A percentile compares a stretch with the other conserved stretches of the same genome.
phyloP scores from a whole-genome alignment of 2,113 vertebrate species.

The Ia io region DNA sequence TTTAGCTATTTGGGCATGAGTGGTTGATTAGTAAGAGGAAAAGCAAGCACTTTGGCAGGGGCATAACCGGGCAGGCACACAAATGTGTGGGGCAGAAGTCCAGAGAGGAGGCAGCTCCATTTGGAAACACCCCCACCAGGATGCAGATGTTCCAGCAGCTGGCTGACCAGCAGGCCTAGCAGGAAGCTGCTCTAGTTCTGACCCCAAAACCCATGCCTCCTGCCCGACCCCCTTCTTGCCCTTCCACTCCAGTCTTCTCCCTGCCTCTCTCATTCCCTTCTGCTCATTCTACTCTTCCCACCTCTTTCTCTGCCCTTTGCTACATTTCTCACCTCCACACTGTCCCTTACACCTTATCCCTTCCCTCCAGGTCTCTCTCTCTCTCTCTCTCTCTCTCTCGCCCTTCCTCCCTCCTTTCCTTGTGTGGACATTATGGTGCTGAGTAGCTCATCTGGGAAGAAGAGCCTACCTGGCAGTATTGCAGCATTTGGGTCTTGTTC shows the following conservation, averaged over 20 bases:
- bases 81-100: background rate
- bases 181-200: slow-evolving; percentile 36
- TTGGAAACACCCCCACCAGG: slow-evolving; percentile 75
- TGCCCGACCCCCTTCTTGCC: background rate
- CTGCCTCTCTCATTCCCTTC: background rate
- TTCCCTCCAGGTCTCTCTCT: background rate
- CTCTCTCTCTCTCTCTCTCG: background rate
- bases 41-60: background rate
- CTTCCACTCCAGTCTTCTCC: background rate
- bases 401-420: background rate
- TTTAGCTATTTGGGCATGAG: slow-evolving; percentile 16
- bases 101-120: slow-evolving; percentile 54
- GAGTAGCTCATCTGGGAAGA: slow-evolving; percentile 40
- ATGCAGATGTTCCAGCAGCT: slow-evolving; percentile 72
- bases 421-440: background rate
- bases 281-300: background rate
- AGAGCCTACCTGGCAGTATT: background rate
- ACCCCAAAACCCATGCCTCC: slow-evolving; percentile 19
- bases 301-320: background rate
- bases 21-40: slow-evolving; percentile 40
- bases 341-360: background rate
- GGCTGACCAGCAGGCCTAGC: slow-evolving; percentile 31
- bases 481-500: slow-evolving; percentile 16
- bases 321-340: background rate
- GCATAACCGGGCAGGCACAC: background rate